Base-by-base conservation (phyloP, 2,797 vertebrate species). In the Mormyrus hasselquistii region DNA sequence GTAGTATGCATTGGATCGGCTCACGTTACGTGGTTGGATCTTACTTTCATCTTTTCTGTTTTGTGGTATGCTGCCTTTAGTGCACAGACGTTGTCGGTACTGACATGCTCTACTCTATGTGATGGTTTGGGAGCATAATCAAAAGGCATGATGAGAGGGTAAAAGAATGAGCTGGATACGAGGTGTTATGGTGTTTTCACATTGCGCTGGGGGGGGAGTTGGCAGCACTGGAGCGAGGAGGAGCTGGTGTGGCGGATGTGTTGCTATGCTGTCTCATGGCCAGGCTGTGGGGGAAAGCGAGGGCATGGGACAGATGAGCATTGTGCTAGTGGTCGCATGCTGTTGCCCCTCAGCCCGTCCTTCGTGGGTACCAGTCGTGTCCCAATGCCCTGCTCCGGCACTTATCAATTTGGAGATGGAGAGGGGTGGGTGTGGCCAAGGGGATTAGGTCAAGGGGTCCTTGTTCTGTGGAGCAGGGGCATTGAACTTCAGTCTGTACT, bases 281-380 rank as follows among this genome's bases (percentile, higher is more conserved):
- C 10, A 82, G 88, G 79, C 49, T 41, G 82, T 38, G 5, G 69
- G 34, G 47, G 84, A 55, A 85, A 57, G 16, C 57, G 47, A 86
- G 88, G 62, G 34, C 50, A 34, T 0, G 6, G 62, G 85, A 89
- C 85, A 89, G 89, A 38, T 41, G 53, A 50, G 65, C 86, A 83
- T 89, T 89, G 86, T 87, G 86, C 89, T 53, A 73, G 84, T 2
- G 29, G 47, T 38, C 22, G 44, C 19, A 29, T 4, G 0, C 57
- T n/a, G 59, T 41, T 22, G 2, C 86, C 59, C 38, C 57, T 44
- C 22, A 0, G 16, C 57, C 9, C 14, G 12, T 53, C 52, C 38
- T 34, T 41, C 2, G 2, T 25, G 52, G 10, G 52, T 16, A 12
- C 85, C 29, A 4, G 38, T 16, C 10, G 14, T 85, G 41, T 44